phyloP scores from a whole-genome alignment of 2,888 invertebrate genomes.

The Phasia obesa region DNA sequence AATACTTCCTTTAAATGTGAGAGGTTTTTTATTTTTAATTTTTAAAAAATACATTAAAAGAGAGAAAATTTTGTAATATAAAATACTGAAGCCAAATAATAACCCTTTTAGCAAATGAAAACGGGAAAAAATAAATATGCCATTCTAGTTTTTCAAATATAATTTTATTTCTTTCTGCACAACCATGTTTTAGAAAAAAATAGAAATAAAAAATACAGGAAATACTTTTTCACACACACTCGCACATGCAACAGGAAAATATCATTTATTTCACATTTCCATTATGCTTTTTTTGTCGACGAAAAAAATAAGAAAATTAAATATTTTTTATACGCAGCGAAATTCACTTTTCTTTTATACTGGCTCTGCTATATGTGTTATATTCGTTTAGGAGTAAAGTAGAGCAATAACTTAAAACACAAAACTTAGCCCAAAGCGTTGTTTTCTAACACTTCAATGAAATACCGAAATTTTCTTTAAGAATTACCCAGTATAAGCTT shows the following conservation, averaged over 20 bases:
- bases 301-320: constrained; percentile 9
- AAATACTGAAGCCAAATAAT: neutral
- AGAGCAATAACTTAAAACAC: too few relatives aligned
- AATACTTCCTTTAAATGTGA: neutral
- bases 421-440: too few relatives aligned
- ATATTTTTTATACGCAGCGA: neutral
- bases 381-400: too few relatives aligned
- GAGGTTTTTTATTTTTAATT: neutral
- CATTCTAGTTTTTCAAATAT: constrained; percentile 44
- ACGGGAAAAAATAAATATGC: constrained; percentile 21
- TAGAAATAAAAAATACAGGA: constrained; percentile 2
- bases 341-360: neutral
- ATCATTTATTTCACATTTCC: constrained; percentile 27
- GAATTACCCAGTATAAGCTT: too few relatives aligned
- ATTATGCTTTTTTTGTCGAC: constrained; percentile 11
- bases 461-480: too few relatives aligned
- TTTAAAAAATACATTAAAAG: neutral
- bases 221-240: constrained; percentile 1
- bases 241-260: neutral
- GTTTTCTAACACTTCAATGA: too few relatives aligned
- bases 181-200: constrained; percentile 3
- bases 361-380: neutral
- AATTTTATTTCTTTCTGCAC: neutral
- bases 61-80: neutral
- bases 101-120: constrained; percentile 27